These are phyloP conservation scores for Panthera leo DNA, from an alignment of 2,113 vertebrate genomes.

Conservation along the genomic window DNA sequence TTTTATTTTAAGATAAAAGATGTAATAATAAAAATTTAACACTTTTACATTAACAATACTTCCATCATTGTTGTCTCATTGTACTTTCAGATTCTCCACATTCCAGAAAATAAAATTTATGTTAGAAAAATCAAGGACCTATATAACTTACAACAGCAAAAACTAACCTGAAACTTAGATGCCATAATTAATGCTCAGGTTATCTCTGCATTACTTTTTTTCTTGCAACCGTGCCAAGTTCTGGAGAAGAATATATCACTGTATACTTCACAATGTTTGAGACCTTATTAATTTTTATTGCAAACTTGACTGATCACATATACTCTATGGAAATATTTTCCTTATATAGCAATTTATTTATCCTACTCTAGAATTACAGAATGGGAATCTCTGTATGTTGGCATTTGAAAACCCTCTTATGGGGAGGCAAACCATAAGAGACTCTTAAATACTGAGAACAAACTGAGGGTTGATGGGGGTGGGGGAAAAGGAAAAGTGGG, in stretches of 20 bases:
- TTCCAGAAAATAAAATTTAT: not conserved
- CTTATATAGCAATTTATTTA: not conserved
- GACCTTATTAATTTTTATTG: not conserved
- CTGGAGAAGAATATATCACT: not conserved
- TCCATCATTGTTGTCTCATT: not conserved
- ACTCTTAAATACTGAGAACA: too few relatives aligned
- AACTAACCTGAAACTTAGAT: not conserved
- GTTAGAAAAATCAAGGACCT: not conserved
- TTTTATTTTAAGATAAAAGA: not conserved
- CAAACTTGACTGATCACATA: not conserved
- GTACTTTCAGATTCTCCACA: not conserved
- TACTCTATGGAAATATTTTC: not conserved
- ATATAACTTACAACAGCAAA: not conserved
- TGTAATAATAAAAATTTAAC: not conserved
- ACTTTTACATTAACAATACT: not conserved
- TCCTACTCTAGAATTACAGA: not conserved
- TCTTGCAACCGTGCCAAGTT: not conserved
- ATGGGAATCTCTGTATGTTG: not conserved
- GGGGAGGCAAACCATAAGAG: too few relatives aligned
- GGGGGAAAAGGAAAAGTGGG: too few relatives aligned
- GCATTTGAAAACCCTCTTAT: not conserved
- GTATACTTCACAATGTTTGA: not conserved
- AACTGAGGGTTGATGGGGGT: too few relatives aligned
- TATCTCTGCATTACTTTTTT: not conserved
- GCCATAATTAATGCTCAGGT: not conserved